Evolutionary conservation across 1,140 invertebrate species (phyloP).

Genomic region (Aphelinus atriplicis): DNA sequence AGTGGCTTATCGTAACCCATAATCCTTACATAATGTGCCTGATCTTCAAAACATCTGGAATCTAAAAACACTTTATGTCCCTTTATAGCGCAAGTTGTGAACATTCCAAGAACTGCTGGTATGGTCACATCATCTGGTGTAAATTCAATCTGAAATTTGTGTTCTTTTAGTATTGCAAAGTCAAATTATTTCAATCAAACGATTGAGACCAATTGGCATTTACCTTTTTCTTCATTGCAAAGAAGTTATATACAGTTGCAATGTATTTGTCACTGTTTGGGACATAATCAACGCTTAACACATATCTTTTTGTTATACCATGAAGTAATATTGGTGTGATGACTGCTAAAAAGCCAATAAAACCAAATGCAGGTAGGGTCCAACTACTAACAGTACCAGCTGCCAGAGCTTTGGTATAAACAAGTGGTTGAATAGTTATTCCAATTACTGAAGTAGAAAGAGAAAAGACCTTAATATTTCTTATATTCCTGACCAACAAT

Average conservation of each 20-base stretch:
- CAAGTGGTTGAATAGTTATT: conserved; percentile 76
- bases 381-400: conserved; percentile 67
- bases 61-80: conserved; percentile 81
- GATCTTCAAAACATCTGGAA: conserved; percentile 69
- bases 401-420: conserved; percentile 71
- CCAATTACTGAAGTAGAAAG: conserved; percentile 77
- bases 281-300: conserved; percentile 80
- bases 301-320: conserved; percentile 86
- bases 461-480: conserved; percentile 82
- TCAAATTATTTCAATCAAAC: neutral
- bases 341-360: conserved; percentile 83
- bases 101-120: conserved; percentile 82
- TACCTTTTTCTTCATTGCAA: conserved; percentile 58
- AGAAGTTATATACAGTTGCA: conserved; percentile 76
- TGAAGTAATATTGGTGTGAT: conserved; percentile 85
- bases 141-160: conserved; percentile 75
- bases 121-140: conserved; percentile 79
- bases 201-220: conserved; percentile 12
- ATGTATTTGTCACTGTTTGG: conserved; percentile 71
- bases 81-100: conserved; percentile 80
- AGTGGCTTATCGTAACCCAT: conserved; percentile 93
- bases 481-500: conserved; percentile 73
- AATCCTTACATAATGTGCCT: conserved; percentile 81
- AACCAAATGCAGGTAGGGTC: conserved; percentile 69
- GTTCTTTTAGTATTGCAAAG: conserved; percentile 12